phyloP scores from a whole-genome alignment of 2,888 invertebrate species.

The Folsomia manolachei region DNA sequence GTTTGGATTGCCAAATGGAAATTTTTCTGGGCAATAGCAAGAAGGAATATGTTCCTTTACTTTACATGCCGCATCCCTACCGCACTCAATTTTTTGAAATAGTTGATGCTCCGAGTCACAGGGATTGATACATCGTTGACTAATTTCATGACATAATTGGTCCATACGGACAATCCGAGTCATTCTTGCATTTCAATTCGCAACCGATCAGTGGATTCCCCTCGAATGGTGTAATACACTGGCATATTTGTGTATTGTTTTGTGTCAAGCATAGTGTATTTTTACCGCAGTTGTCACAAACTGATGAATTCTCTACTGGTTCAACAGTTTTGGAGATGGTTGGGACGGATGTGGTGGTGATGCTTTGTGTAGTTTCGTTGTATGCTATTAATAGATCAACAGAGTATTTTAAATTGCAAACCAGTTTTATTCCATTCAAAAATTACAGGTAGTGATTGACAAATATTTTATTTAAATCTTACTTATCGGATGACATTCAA shows the following conservation, averaged over 20 bases:
- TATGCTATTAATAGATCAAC: background rate
- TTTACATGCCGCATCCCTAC: constrained; percentile 51
- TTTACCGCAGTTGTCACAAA: constrained; percentile 9
- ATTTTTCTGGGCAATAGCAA: constrained; percentile 51
- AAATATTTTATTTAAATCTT: too few species aligned
- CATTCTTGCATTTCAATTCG: constrained; percentile 33
- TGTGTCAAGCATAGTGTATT: constrained; percentile 21
- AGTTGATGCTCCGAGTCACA: constrained; percentile 30
- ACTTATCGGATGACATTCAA: constrained; percentile 34
- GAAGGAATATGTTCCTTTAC: constrained; percentile 51
- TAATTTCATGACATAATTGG: constrained; percentile 33
- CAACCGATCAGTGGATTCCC: constrained; percentile 43
- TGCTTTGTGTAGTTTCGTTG: background rate
- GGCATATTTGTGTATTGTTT: constrained; percentile 38
- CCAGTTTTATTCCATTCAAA: background rate
- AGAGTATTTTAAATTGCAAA: background rate
- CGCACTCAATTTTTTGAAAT: constrained; percentile 36
- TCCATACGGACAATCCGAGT: constrained; percentile 36
- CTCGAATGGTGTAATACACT: constrained; percentile 37
- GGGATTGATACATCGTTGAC: constrained; percentile 41
- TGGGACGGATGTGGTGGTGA: background rate
- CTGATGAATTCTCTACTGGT: too few species aligned
- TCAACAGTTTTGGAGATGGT: background rate
- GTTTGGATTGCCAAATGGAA: constrained; percentile 34
- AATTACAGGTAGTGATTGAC: background rate